phyloP scores from a whole-genome alignment of 37 sponge, comb jelly and placozoan species.

The Chondrosia reniformis region DNA sequence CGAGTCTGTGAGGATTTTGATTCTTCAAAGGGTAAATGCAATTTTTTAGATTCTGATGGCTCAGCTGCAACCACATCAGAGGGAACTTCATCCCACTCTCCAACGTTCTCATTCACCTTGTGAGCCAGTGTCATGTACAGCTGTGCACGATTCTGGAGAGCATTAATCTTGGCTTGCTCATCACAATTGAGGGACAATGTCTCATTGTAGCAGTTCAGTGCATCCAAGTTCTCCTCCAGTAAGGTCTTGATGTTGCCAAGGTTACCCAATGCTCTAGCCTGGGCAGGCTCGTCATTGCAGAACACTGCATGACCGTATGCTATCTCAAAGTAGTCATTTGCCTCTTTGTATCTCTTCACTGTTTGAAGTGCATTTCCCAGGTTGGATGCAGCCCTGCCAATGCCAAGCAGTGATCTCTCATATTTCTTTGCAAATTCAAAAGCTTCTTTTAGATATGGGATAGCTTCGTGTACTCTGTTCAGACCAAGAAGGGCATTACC shows the following conservation, averaged over 20 bases:
- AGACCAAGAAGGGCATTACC: conserved; percentile 71
- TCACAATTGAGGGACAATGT: conserved; percentile 51
- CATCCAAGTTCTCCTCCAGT: conserved; percentile 30
- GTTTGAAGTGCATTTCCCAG: conserved; percentile 69
- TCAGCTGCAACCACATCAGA: not conserved
- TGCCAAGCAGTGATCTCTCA: conserved; percentile 42
- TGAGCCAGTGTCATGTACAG: conserved; percentile 61
- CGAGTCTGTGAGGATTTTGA: not conserved
- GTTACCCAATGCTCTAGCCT: conserved; percentile 69
- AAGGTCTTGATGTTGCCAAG: conserved; percentile 66
- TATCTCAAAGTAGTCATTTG: conserved; percentile 54
- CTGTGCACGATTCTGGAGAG: conserved; percentile 67
- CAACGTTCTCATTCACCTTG: not conserved
- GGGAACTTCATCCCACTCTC: conserved; percentile 20
- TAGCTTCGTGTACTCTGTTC: conserved; percentile 38
- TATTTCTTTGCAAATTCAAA: conserved; percentile 37
- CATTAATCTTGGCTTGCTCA: conserved; percentile 30
- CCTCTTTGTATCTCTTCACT: conserved; percentile 35
- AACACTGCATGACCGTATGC: conserved; percentile 65
- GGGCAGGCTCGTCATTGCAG: conserved; percentile 48
- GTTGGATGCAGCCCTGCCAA: conserved; percentile 63
- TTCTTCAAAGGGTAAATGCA: not conserved
- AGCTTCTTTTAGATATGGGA: conserved; percentile 49
- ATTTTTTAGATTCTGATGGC: not conserved
- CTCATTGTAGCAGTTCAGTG: conserved; percentile 55